Base-by-base conservation (phyloP, 2,888 invertebrate species). In the Epirrhoe alternata region DNA sequence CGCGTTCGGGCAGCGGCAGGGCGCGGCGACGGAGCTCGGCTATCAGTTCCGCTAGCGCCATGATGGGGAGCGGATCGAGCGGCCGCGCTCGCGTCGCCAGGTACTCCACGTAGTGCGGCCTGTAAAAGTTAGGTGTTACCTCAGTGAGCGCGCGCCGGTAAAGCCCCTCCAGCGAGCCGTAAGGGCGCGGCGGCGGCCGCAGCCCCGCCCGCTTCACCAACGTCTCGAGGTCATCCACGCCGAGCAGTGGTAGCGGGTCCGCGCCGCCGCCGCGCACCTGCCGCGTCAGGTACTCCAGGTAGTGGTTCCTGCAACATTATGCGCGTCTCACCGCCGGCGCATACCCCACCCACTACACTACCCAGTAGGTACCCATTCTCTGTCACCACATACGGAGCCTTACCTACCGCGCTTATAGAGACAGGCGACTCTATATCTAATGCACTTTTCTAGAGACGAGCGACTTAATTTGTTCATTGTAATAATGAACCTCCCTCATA, bases 81-180 rank as follows among this genome's bases (percentile, higher is more conserved):
- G 95, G 95, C 89, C 97, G 97, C 91, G 98, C 97, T 88, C 96
- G 95, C 81, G 95, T 96, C 86, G 98, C 97, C 94, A 99, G 95
- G 94, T 98, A 98, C 94, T 99, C 99, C 89, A 98, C 96, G 95
- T 98, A 99, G 95, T 99, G 99, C 86, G 95, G 94, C 95, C 98
- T 99, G 94, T 85, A 71, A 72, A 92, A 85, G 77, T 79, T 57
- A 77, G 55, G 70, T 87, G 51, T 62, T 85, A 96, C 96, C 95
- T 96, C 94, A 72, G 94, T 82, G 69, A 96, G 94, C 78, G 94
- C 93, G 77, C 92, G 92, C 84, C 94, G 93, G 92, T 95, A 96
- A 81, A 95, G 91, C 69, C 94, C 94, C 76, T 95, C 95, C 71
- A 95, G 94, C 74, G 95, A 94, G 85, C 96, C 96, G 92, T 96